Evolutionary conservation across 2,888 invertebrate species (phyloP), one percentile per base, ranked within the genome.

Genomic region (Macrosoma leucophasiata): DNA sequence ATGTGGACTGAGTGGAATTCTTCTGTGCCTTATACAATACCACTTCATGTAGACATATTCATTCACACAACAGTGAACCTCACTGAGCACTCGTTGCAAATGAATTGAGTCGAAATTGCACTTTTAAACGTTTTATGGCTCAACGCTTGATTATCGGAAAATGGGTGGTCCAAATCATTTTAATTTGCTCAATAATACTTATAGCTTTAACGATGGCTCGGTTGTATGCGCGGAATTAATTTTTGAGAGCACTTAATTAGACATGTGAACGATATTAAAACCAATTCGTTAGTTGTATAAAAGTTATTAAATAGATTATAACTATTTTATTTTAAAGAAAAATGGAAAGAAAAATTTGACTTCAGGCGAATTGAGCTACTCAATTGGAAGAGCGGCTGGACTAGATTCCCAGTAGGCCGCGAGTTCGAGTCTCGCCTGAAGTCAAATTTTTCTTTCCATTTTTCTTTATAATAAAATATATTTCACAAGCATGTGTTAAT

Each of bases 1-100:
- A 77, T 77, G 69, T 67, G 62, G 50, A 61, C 55, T 48, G 58
- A 46, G 52, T 55, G 58, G 58, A 62, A 69, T 67, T 62, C 60
- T 58, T 60, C 62, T 68, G n/a, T n/a, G 62, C 27, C 20, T 32
- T 22, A 33, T 68, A 58, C 64, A 55, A 40, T 27, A 35, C 29
- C 31, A 42, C 59, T 51, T 58, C 48, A 41, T 52, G 50, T 52
- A 46, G 49, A 49, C 48, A 55, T 56, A 65, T 58, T 60, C 52
- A 62, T 62, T 62, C 58, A 61, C 59, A 64, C 55, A 62, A 58
- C 57, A 61, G 58, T 62, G 60, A 62, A 66, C 59, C 62, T 55
- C 55, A 62, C 44, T 53, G 55, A 62, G 52, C 53, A 55, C 55
- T 30, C 22, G 18, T 9, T 19, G 22, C 15, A 33, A 42, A 35